Base-by-base conservation (phyloP, 2,113 vertebrate species). In the Megalops atlanticus region DNA sequence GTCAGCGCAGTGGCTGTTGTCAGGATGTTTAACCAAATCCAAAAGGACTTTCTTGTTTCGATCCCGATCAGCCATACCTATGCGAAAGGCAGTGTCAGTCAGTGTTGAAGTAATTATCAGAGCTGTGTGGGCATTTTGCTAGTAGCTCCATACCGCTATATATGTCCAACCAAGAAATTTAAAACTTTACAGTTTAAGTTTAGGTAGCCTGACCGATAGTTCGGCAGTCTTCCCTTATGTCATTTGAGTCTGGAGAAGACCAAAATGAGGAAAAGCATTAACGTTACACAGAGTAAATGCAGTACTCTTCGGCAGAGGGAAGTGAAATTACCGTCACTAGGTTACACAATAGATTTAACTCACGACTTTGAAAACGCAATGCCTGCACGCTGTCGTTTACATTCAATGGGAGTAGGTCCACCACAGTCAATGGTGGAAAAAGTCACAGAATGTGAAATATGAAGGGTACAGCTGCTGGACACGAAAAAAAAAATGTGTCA, bases 1-100 rank as follows among this genome's bases (percentile, higher is more conserved):
- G 89, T 97, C 96, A 0, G 95, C 96, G 86, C 96, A 97, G 33
- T 35, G 33, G 33, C 85, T 86, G 89, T 97, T 97, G 1, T 89
- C 93, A 0, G 91, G 85, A 58, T 89, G 89, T 79, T 81, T 92
- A 83, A 93, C 87, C 88, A 96, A 84, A 82, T 95, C 94, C 70
- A 95, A 87, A 73, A 97, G 89, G 85, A 94, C 86, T 86, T 86
- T 93, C 89, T 95, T 95, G 85, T 95, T 96, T 89, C 91, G 92
- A 39, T 95, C 95, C 75, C 88, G 84, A 81, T 85, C 92, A 81
- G 93, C 92, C 92, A 93, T 93, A 70, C n/a, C 83, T 89, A 68
- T 85, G 74, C 38, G 33, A 35, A 0, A 70, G n/a, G 35, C 4
- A 31, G 10, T 16, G 74, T 52, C 78, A 74, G 54, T 89, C 86